Percentiles rank a stretch among this genome's conserved stretches.
Conservation (phyloP, 2,797 vertebrate species). For the Phoebastria nigripes region DNA sequence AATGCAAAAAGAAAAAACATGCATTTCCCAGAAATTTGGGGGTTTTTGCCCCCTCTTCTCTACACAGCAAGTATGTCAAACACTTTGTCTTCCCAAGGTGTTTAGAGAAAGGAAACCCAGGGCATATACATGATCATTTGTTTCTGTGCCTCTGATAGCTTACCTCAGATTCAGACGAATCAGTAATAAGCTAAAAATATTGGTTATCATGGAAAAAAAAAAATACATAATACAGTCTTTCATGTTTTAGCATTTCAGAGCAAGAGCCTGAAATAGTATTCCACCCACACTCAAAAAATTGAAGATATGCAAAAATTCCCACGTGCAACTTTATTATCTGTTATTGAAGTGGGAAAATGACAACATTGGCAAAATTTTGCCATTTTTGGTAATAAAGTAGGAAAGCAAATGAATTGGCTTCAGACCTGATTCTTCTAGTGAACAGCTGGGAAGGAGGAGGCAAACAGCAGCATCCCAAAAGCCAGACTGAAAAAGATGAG, state of each 20-base stretch:
- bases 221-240: conserved; percentile 12
- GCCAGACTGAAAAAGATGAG: background rate
- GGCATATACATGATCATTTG: background rate
- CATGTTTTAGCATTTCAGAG: conserved; percentile 53
- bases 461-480: conserved; percentile 50
- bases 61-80: background rate
- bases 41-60: background rate
- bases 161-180: conserved; percentile 30
- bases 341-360: conserved; percentile 56
- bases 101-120: background rate
- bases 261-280: conserved; percentile 59
- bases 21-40: background rate
- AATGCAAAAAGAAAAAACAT: background rate
- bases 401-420: conserved; percentile 55
- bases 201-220: background rate
- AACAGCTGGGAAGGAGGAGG: conserved; percentile 55
- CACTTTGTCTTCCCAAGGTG: background rate
- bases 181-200: conserved; percentile 60
- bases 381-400: conserved; percentile 63
- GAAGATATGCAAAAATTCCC: conserved; percentile 53
- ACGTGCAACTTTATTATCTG: conserved; percentile 60
- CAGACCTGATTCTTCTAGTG: conserved; percentile 4
- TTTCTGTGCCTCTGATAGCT: background rate
- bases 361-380: conserved; percentile 62
- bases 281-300: conserved; percentile 47